Percentiles rank a stretch among this genome's conserved stretches.
Conservation (phyloP, 2,888 invertebrate species). For the Epistrophella euchroma region DNA sequence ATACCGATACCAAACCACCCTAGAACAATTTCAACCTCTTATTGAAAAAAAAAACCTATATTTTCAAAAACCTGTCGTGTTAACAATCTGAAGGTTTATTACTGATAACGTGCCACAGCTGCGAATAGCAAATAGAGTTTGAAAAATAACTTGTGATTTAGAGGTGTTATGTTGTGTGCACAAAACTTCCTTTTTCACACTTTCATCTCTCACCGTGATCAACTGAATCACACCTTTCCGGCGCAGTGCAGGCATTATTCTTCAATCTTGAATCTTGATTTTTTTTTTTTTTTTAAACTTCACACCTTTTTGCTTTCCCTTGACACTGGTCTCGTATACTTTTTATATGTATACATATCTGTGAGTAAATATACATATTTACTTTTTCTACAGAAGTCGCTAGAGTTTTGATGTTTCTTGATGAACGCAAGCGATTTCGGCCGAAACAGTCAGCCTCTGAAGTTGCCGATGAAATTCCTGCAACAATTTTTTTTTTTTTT, state of each 20-base stretch:
- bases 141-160: conserved; percentile 46
- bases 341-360: not conserved
- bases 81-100: conserved; percentile 55
- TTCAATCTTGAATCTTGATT: conserved; percentile 53
- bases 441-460: conserved; percentile 50
- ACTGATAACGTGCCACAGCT: conserved; percentile 69
- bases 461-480: conserved; percentile 70
- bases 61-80: conserved; percentile 25
- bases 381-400: conserved; percentile 55
- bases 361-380: conserved; percentile 25
- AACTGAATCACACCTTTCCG: conserved; percentile 72
- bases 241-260: conserved; percentile 53
- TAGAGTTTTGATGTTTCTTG: conserved; percentile 59
- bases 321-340: conserved; percentile 62
- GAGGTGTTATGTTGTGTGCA: conserved; percentile 69
- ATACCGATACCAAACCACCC: not conserved
- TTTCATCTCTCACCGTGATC: conserved; percentile 63
- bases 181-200: conserved; percentile 78
- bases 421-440: conserved; percentile 58
- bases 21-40: not conserved
- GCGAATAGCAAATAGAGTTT: conserved; percentile 47
- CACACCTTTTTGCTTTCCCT: conserved; percentile 62
- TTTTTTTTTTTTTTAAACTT: conserved; percentile 43
- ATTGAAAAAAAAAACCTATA: not conserved
- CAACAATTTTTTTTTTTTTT: conserved; percentile 39